Conservation (phyloP, 1,140 invertebrate genomes). For the Carcinoscorpius rotundicauda region DNA sequence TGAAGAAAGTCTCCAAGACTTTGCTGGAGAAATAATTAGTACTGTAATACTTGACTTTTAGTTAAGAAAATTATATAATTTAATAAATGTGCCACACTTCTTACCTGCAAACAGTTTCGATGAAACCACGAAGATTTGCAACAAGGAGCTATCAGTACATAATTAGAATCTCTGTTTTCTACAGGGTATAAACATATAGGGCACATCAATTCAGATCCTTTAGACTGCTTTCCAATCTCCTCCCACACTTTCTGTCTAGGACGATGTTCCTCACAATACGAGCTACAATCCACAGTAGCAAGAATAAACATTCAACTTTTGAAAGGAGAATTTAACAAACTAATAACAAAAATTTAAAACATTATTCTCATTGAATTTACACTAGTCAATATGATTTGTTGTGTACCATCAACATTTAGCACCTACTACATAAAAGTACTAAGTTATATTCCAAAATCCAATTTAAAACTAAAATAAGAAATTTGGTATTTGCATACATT, state of each 20-base stretch:
- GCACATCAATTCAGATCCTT: slow-evolving; percentile 32
- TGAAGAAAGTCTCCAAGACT: background rate
- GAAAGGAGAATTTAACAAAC: too few species aligned
- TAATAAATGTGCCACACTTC: slow-evolving; percentile 1
- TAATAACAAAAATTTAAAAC: too few species aligned
- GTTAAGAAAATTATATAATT: background rate
- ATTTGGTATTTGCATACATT: too few species aligned
- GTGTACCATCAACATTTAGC: too few species aligned
- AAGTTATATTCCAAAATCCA: too few species aligned
- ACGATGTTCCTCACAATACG: slow-evolving; percentile 46
- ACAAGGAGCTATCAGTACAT: slow-evolving; percentile 45
- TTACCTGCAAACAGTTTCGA: slow-evolving; percentile 45
- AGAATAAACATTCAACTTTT: too few species aligned
- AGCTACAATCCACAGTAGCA: slow-evolving; percentile 31
- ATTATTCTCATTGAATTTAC: too few species aligned
- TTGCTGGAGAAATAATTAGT: background rate
- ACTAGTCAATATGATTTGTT: too few species aligned
- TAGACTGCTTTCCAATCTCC: slow-evolving; percentile 20
- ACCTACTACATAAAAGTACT: too few species aligned
- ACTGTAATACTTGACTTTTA: background rate
- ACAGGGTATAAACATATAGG: slow-evolving; percentile 45
- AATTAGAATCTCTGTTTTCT: slow-evolving; percentile 29
- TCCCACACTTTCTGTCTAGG: slow-evolving; percentile 34
- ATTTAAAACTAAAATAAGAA: too few species aligned
- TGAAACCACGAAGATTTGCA: slow-evolving; percentile 50